Conservation (phyloP, 2,888 invertebrate genomes). For the Ennomos fuscantarius region DNA sequence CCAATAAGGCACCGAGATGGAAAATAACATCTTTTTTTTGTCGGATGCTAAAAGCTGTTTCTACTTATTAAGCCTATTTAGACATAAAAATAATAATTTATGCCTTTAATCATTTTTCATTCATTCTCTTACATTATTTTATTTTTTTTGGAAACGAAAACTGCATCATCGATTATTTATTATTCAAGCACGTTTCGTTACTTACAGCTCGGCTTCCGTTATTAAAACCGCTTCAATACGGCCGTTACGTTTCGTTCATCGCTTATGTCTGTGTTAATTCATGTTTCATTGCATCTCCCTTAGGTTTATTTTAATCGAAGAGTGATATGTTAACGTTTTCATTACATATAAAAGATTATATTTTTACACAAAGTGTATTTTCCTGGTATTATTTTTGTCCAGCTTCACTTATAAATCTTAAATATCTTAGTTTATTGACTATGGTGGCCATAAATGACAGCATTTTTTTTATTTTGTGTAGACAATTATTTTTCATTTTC, state of each 20-base stretch:
- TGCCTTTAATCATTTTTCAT: no score
- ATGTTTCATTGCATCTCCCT: slow-evolving; percentile 35
- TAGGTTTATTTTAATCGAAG: slow-evolving; percentile 16
- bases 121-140: neutral
- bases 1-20: no score
- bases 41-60: no score
- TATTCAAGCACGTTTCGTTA: slow-evolving; percentile 49
- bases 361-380: slow-evolving; percentile 2
- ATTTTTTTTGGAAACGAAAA: slow-evolving; percentile 12
- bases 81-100: no score
- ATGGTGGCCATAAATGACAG: slow-evolving; percentile 3
- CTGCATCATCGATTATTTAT: slow-evolving; percentile 33
- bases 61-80: no score
- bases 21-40: no score
- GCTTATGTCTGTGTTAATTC: slow-evolving; percentile 39
- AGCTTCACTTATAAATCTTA: slow-evolving; percentile 8
- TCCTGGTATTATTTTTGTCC: slow-evolving; percentile 1
- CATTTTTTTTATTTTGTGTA: slow-evolving; percentile 3
- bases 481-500: no score
- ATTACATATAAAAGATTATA: slow-evolving; percentile 6
- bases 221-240: slow-evolving; percentile 39
- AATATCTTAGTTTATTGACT: slow-evolving; percentile 1
- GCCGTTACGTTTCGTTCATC: slow-evolving; percentile 43
- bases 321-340: slow-evolving; percentile 25
- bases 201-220: slow-evolving; percentile 50